Evolutionary conservation across 37 sponge, comb jelly and placozoan species (phyloP).

Genomic region (Aplysina aerophoba): DNA sequence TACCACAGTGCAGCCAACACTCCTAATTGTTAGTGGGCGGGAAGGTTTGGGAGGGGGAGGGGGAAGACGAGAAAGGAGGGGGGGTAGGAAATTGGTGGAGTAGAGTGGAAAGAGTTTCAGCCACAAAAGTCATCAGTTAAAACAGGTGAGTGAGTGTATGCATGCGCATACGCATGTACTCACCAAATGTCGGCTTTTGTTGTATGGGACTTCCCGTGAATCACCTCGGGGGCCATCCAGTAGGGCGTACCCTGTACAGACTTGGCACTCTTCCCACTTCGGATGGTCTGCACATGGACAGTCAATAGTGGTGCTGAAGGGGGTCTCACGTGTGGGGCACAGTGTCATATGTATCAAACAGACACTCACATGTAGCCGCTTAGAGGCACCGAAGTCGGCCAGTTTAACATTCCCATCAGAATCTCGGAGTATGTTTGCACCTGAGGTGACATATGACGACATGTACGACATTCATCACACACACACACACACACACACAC

Average conservation of each 20-base stretch:
- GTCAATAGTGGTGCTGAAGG: neutral
- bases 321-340: neutral
- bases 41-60: neutral
- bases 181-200: constrained; percentile 85
- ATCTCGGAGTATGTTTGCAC: constrained; percentile 92
- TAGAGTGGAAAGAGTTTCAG: neutral
- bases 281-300: constrained; percentile 55
- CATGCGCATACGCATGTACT: no score
- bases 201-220: constrained; percentile 74
- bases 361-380: constrained; percentile 73
- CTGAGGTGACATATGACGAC: no score
- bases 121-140: no score
- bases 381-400: constrained; percentile 98
- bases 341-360: neutral
- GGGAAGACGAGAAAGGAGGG: neutral
- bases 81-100: no score
- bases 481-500: neutral
- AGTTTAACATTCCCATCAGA: constrained; percentile 89
- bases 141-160: no score
- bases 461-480: neutral
- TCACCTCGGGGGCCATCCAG: constrained; percentile 99
- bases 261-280: constrained; percentile 76
- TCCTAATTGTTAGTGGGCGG: constrained; percentile 34
- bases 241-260: constrained; percentile 97
- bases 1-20: constrained; percentile 87